These are phyloP conservation scores for Ladona fulva DNA, from an alignment of 1,140 invertebrate genomes.

Conservation along the genomic window DNA sequence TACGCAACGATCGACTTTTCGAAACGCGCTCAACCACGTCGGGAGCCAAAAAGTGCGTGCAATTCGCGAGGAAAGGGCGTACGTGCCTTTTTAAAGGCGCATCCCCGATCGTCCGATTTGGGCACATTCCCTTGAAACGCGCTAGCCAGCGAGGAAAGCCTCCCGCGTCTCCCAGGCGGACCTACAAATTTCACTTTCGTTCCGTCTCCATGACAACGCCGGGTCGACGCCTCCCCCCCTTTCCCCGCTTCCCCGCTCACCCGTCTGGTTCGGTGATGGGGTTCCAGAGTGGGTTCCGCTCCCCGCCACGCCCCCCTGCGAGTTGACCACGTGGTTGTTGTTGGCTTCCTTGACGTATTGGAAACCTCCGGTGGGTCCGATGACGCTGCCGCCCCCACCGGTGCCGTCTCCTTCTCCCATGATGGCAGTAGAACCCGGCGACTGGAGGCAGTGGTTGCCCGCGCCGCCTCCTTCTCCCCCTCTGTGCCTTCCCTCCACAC, in stretches of 20 bases:
- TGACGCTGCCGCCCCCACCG: background rate
- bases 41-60: too few species aligned
- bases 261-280: slow-evolving; percentile 11
- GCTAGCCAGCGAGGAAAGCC: background rate
- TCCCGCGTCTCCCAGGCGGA: background rate
- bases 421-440: background rate
- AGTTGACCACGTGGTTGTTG: slow-evolving; percentile 15
- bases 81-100: too few species aligned
- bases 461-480: slow-evolving; percentile 19
- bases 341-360: slow-evolving; percentile 19
- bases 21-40: too few species aligned
- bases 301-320: background rate
- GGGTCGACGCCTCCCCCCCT: background rate
- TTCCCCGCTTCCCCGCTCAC: background rate
- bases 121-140: background rate
- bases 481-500: background rate
- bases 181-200: slow-evolving; percentile 9
- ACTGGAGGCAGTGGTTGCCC: slow-evolving; percentile 26
- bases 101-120: background rate
- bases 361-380: background rate
- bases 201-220: slow-evolving; percentile 6
- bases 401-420: background rate
- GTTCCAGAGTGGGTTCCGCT: slow-evolving; percentile 5
- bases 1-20: too few species aligned
- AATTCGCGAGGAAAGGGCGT: too few species aligned